These are phyloP conservation scores for Unio delphinus DNA, from an alignment of 2,888 invertebrate species.

Conservation along the genomic window DNA sequence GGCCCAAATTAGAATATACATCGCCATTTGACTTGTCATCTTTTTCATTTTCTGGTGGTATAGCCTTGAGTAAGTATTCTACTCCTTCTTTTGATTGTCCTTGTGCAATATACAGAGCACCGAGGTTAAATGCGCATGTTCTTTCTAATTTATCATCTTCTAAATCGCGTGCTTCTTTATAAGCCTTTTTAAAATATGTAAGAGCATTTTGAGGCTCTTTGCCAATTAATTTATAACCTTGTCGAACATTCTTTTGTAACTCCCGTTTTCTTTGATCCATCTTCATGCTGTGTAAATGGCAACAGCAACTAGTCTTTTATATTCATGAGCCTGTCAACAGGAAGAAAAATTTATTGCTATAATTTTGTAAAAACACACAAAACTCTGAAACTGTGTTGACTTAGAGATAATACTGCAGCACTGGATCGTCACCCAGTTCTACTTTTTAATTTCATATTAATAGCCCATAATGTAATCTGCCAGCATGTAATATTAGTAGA, in stretches of 20 bases:
- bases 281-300: background rate
- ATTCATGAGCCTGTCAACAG: too few species aligned
- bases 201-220: slow-evolving; percentile 28
- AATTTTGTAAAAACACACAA: too few species aligned
- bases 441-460: too few species aligned
- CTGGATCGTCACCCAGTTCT: too few species aligned
- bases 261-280: slow-evolving; percentile 5
- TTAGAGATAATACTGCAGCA: too few species aligned
- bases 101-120: slow-evolving; percentile 55
- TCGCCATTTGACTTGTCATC: slow-evolving; percentile 58
- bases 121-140: slow-evolving; percentile 64
- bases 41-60: slow-evolving; percentile 45
- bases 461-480: too few species aligned
- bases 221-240: slow-evolving; percentile 4
- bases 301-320: too few species aligned
- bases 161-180: slow-evolving; percentile 35
- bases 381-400: too few species aligned
- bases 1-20: slow-evolving; percentile 62
- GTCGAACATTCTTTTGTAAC: background rate
- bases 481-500: too few species aligned
- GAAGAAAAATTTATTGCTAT: too few species aligned
- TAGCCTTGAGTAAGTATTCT: slow-evolving; percentile 45
- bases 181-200: slow-evolving; percentile 36
- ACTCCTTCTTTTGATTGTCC: slow-evolving; percentile 49
- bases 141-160: slow-evolving; percentile 46